Conservation (phyloP, 2,113 vertebrate species). For the Hippocampus abdominalis region DNA sequence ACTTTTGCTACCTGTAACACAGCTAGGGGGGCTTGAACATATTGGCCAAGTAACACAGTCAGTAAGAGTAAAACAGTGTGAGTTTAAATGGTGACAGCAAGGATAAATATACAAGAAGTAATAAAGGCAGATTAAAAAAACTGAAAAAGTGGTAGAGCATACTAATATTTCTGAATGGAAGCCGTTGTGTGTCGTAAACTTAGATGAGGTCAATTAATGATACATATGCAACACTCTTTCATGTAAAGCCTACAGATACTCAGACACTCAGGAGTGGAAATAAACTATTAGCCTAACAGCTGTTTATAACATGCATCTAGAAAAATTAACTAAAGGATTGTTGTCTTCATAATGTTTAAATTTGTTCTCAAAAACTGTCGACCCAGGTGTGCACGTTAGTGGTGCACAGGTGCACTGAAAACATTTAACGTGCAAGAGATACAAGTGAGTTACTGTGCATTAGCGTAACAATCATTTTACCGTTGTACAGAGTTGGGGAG, state of each 20-base stretch:
- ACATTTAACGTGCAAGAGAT: not conserved
- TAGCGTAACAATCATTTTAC: not conserved
- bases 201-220: conserved; percentile 74
- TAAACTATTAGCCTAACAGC: conserved; percentile 36
- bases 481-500: not conserved
- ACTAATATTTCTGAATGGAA: not conserved
- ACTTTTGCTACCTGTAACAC: conserved; percentile 97
- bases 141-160: conserved; percentile 14
- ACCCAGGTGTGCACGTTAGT: not conserved
- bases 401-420: not conserved
- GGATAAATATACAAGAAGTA: conserved; percentile 21
- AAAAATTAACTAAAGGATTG: conserved; percentile 34
- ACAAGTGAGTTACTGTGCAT: not conserved
- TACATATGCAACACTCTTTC: conserved; percentile 46
- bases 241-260: conserved; percentile 16
- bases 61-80: conserved; percentile 34
- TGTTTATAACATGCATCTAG: conserved; percentile 31
- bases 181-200: conserved; percentile 69
- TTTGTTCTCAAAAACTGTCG: conserved; percentile 34
- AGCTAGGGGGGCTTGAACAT: conserved; percentile 76
- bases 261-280: conserved; percentile 27
- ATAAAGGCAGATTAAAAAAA: not conserved
- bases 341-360: conserved; percentile 33
- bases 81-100: conserved; percentile 26
- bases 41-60: conserved; percentile 60